phyloP scores from a whole-genome alignment of 2,797 vertebrate species.

The Tokudaia muenninki region DNA sequence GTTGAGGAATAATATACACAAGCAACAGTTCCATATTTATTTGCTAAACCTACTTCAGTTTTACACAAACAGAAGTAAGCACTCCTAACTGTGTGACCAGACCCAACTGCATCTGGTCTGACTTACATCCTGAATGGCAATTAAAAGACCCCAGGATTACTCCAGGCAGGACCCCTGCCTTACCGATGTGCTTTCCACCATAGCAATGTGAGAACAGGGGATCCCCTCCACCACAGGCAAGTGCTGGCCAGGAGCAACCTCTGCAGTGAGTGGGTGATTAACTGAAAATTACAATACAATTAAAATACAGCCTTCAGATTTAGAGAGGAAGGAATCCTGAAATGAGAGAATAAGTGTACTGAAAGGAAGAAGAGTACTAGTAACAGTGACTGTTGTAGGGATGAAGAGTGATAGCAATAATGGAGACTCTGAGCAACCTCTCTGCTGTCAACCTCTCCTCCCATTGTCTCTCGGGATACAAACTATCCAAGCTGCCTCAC shows the following conservation, averaged over 20 bases:
- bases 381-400: neutral
- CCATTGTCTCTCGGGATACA: slow-evolving; percentile 46
- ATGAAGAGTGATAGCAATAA: neutral
- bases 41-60: slow-evolving; percentile 58
- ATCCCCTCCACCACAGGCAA: slow-evolving; percentile 47
- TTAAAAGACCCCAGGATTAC: slow-evolving; percentile 80
- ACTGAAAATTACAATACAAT: slow-evolving; percentile 60
- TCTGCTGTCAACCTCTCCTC: neutral
- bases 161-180: slow-evolving; percentile 75
- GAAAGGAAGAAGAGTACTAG: slow-evolving; percentile 35
- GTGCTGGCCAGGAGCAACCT: slow-evolving; percentile 11
- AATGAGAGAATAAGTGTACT: slow-evolving; percentile 1
- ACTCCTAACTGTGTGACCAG: slow-evolving; percentile 68
- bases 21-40: slow-evolving; percentile 38
- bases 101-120: slow-evolving; percentile 79
- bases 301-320: slow-evolving; percentile 66
- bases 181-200: slow-evolving; percentile 60
- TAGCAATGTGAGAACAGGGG: slow-evolving; percentile 36
- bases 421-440: neutral
- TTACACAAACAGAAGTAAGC: slow-evolving; percentile 61
- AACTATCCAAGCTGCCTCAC: slow-evolving; percentile 4
- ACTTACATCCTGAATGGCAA: slow-evolving; percentile 82
- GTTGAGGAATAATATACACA: slow-evolving; percentile 29
- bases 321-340: slow-evolving; percentile 35
- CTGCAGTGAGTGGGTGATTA: slow-evolving; percentile 15